These are phyloP conservation scores for Himalopsyche japonica DNA, from an alignment of 2,888 invertebrate species.

Conservation along the genomic window DNA sequence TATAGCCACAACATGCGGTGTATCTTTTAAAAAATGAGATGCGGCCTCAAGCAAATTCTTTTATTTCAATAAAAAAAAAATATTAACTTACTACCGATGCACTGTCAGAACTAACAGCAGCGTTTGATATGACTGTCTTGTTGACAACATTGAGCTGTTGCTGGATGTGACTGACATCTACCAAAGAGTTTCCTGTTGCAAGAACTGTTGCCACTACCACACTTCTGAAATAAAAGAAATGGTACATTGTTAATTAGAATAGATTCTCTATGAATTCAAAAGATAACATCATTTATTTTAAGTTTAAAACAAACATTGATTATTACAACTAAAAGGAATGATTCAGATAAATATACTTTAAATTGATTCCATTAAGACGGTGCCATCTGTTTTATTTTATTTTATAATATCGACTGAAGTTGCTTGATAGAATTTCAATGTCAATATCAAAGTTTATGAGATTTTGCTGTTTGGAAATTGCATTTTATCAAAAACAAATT, in stretches of 20 bases:
- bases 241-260: conserved; percentile 3
- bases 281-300: neutral
- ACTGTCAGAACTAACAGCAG: conserved; percentile 42
- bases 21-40: too few relatives aligned
- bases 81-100: conserved; percentile 36
- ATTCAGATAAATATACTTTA: too few relatives aligned
- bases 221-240: conserved; percentile 60
- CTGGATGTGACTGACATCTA: conserved; percentile 74
- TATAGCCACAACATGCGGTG: too few relatives aligned
- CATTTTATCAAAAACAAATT: too few relatives aligned
- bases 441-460: too few relatives aligned
- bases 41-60: too few relatives aligned
- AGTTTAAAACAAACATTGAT: neutral
- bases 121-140: conserved; percentile 53
- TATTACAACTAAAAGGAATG: too few relatives aligned
- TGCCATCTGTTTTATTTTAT: too few relatives aligned
- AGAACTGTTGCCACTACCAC: conserved; percentile 73
- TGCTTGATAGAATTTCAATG: too few relatives aligned
- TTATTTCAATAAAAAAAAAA: neutral
- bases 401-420: too few relatives aligned
- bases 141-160: conserved; percentile 60
- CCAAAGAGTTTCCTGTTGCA: conserved; percentile 67
- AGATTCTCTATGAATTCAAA: neutral
- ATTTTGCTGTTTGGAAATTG: too few relatives aligned
- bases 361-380: too few relatives aligned